Conservation (phyloP, 2,888 invertebrate genomes). For the Bugula neritina region DNA sequence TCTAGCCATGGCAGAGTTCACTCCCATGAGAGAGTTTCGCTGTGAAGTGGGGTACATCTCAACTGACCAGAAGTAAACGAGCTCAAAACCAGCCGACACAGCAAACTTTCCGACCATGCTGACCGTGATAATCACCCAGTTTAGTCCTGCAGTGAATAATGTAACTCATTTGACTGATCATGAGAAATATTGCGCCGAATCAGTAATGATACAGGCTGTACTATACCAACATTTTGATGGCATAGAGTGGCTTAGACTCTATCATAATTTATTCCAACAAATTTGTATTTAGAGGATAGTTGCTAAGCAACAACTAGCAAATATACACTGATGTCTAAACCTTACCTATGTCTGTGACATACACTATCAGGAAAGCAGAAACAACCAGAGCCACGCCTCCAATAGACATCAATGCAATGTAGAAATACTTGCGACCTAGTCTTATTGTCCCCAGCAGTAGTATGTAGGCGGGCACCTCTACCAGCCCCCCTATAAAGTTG, state of each 20-base stretch:
- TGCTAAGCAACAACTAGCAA: too few species aligned
- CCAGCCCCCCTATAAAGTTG: constrained; percentile 27
- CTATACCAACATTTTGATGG: too few species aligned
- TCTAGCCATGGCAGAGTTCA: constrained; percentile 16
- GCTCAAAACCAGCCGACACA: constrained; percentile 24
- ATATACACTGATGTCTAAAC: too few species aligned
- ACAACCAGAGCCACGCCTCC: constrained; percentile 18
- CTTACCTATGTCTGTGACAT: background rate
- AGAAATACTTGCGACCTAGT: constrained; percentile 7
- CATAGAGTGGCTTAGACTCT: too few species aligned
- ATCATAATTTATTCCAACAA: too few species aligned
- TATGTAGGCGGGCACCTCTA: constrained; percentile 27
- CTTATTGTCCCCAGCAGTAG: background rate
- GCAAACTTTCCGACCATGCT: constrained; percentile 26
- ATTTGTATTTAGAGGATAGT: too few species aligned
- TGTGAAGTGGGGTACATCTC: constrained; percentile 8
- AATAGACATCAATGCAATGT: constrained; percentile 21
- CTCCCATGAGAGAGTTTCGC: constrained; percentile 7
- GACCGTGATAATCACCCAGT: constrained; percentile 6
- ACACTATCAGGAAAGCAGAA: constrained; percentile 9
- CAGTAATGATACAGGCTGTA: too few species aligned
- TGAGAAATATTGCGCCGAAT: too few species aligned
- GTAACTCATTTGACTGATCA: too few species aligned
- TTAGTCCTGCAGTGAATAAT: background rate
- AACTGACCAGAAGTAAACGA: constrained; percentile 14